Base-by-base conservation (phyloP, 2,888 invertebrate species). In the Ophioninae sp. region DNA sequence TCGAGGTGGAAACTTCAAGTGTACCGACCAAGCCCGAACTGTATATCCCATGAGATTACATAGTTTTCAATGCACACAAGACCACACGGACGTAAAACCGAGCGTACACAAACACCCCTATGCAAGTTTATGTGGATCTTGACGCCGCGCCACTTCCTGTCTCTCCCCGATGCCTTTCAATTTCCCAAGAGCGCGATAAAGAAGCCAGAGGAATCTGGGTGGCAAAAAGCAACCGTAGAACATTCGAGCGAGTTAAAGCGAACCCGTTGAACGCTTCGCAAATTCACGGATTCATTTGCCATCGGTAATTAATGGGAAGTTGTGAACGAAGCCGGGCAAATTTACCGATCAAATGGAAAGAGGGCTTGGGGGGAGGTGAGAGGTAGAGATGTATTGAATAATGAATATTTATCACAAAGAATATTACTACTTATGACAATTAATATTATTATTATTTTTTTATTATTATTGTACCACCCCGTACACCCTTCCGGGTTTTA, bases 151-250 rank as follows among this genome's bases (percentile, higher is more conserved):
- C 76, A 83, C 79, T 83, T 73, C 76, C 59, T 58, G 80, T 77
- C 73, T 80, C 77, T 65, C 77, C 30, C 76, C 71, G 76, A 80
- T 73, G 76, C 77, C 73, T 77, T 83, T 77, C 73, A 83, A 80
- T 83, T 83, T 69, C 73, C 83, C 83, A 73, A 68, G 68, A 68
- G 73, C 13, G 63, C 69, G 69, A 83, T 69, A 44, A 80, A 80
- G 76, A 76, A 67, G 68, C 76, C 68, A 17, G 17, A 67, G 73
- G 76, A 79, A 63, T 79, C 64, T 71, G 37, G 20, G 59, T 23
- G 75, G 20, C n/a, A 41, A 30, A 65, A 64, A 41, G 44, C 59
- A 61, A 44, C 41, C 58, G 37, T 63, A 81, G 67, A 9, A 23
- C 39, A 23, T 67, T 22, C 37, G 51, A 69, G 58, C 51, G 37